Evolutionary conservation across 64 coral and sea anemone species (phyloP).

Genomic region (Dendronephthya gigantea): DNA sequence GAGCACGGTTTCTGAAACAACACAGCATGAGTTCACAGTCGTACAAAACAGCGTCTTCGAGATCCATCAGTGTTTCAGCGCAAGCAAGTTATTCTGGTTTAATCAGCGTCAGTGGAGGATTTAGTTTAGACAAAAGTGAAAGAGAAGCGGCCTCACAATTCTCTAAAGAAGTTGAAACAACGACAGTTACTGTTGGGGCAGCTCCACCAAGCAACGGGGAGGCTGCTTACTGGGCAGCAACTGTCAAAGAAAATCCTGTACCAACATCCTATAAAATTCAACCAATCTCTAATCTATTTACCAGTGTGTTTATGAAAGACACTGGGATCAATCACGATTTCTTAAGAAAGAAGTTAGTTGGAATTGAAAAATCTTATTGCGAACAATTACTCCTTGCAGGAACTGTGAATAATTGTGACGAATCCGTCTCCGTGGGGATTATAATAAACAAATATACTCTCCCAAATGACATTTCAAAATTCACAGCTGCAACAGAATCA

Average conservation of each 20-base stretch:
- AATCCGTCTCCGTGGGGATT: background rate
- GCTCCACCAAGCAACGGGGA: constrained; percentile 44
- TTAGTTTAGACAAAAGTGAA: background rate
- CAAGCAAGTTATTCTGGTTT: constrained; percentile 40
- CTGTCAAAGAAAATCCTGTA: background rate
- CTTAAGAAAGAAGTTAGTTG: constrained; percentile 6
- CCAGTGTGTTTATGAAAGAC: background rate
- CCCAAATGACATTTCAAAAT: background rate
- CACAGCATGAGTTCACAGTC: background rate
- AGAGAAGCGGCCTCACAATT: background rate
- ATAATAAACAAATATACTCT: background rate
- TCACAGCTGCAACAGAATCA: background rate
- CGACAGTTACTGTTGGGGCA: constrained; percentile 38
- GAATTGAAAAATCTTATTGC: background rate
- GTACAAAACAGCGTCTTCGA: background rate
- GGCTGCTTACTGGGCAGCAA: constrained; percentile 32
- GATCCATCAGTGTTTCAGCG: constrained; percentile 23
- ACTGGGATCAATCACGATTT: background rate
- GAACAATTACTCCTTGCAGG: background rate
- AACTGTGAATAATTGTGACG: background rate
- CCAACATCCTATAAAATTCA: constrained; percentile 8
- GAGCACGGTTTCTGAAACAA: constrained; percentile 40
- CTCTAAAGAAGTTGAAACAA: background rate
- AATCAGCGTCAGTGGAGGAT: too few species aligned
- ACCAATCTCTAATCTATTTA: background rate